Base-by-base conservation (phyloP, 2,888 invertebrate genomes). In the Ectropis crepuscularia region DNA sequence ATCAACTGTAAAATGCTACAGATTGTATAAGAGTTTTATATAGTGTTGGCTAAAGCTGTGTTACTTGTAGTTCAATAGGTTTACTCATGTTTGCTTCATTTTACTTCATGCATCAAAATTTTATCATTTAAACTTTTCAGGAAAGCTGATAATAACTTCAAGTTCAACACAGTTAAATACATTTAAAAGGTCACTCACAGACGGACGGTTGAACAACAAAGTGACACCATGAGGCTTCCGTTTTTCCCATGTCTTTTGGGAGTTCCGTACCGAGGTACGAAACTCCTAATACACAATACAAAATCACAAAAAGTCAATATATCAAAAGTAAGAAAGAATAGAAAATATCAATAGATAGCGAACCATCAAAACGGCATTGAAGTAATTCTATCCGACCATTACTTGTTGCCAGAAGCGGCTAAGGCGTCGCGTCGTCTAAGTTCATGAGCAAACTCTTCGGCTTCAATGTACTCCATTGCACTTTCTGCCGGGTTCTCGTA, bases 381-480 rank as follows among this genome's bases (percentile, higher is more conserved):
- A 53, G 55, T 61, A 57, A 61, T 55, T 16, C 28, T 57, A 63
- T 59, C 42, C 51, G 63, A 65, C 65, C 63, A 42, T 55, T 63
- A 63, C 59, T 64, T 71, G 71, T 71, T 71, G 71, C 69, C 67
- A 65, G 62, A 62, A 65, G 69, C 43, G 49, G 46, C 50, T 41
- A 61, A 70, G 66, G 57, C 69, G 38, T 59, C 48, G 58, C 67
- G 38, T 58, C 46, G 58, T 16, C 48, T 42, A 67, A 71, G 63
- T 70, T 66, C 41, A 43, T 46, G 51, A 78, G 79, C 65, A 61
- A 78, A 80, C 69, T 79, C 80, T 76, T 58, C 63, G 72, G 59
- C 61, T 66, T 72, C 70, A 70, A 69, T 74, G 68, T 68, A 79
- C 75, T 79, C 73, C 71, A 77, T 75, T 76, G 76, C 76, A 76